Percentiles rank a stretch among this genome's conserved stretches.
These are phyloP conservation scores for Oreocharis arfaki DNA, from an alignment of 2,113 vertebrate species.

Conservation along the genomic window DNA sequence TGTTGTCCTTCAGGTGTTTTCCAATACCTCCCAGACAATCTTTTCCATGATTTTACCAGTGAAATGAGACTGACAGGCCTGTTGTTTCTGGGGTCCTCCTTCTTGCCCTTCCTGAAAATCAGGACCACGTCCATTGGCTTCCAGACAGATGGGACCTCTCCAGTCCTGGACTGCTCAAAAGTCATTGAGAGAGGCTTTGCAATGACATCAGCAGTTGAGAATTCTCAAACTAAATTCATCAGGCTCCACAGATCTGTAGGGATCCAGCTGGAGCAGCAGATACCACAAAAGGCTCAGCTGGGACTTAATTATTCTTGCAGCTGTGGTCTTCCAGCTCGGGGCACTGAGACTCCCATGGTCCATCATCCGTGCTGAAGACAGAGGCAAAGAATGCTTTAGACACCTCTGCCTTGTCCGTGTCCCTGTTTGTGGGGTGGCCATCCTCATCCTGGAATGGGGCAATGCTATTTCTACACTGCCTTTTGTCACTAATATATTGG, in stretches of 20 bases:
- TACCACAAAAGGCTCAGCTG: background rate
- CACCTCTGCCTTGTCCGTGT: background rate
- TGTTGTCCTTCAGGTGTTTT: background rate
- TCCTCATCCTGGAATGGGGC: background rate
- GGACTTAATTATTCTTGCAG: background rate
- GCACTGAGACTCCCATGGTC: background rate
- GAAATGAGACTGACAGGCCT: background rate
- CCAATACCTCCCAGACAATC: background rate
- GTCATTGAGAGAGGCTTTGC: background rate
- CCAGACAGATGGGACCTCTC: background rate
- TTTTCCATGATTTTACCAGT: background rate
- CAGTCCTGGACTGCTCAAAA: background rate
- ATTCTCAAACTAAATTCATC: background rate
- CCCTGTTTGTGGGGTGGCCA: background rate
- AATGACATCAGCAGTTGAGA: background rate
- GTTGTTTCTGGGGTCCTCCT: background rate
- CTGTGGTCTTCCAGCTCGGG: background rate
- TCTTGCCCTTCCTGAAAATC: background rate
- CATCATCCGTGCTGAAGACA: background rate
- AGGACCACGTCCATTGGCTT: background rate
- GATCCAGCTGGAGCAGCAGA: background rate
- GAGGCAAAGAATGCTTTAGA: background rate
- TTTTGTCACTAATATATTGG: background rate
- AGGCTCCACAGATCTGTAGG: background rate
- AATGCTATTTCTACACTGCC: background rate